These are phyloP conservation scores for Morpho helenor DNA, from an alignment of 2,888 invertebrate species.

Conservation along the genomic window DNA sequence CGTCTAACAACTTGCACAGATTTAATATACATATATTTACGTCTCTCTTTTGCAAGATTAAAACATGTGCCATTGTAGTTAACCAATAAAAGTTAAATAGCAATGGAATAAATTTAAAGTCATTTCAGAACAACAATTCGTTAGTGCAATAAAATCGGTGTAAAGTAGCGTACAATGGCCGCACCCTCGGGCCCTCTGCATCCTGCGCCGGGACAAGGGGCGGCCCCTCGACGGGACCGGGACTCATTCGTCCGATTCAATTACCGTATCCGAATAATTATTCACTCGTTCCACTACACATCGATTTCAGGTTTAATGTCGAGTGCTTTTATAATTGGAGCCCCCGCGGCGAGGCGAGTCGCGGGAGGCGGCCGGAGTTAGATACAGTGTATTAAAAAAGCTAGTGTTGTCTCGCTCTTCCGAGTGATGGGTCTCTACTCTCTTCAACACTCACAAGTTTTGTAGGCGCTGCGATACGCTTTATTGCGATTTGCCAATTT, in stretches of 20 bases:
- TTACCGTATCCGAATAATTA: conserved; percentile 30
- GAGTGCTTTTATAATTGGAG: conserved; percentile 23
- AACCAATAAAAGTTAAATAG: background rate
- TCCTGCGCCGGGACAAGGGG: conserved; percentile 25
- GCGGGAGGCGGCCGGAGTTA: too few relatives aligned
- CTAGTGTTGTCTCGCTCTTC: too few relatives aligned
- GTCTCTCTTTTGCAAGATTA: too few relatives aligned
- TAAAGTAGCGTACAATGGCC: conserved; percentile 12
- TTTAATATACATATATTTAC: too few relatives aligned
- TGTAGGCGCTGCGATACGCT: too few relatives aligned
- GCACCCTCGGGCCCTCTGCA: conserved; percentile 20
- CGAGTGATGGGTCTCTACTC: too few relatives aligned
- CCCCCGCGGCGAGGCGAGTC: background rate
- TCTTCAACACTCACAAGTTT: too few relatives aligned
- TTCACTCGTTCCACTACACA: conserved; percentile 26
- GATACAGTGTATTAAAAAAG: too few relatives aligned
- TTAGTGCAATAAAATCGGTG: background rate
- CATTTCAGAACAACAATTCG: background rate
- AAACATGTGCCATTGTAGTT: background rate
- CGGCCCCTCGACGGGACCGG: conserved; percentile 21
- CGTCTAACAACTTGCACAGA: too few relatives aligned
- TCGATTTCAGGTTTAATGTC: conserved; percentile 26
- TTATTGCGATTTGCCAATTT: too few relatives aligned
- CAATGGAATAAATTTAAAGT: background rate
- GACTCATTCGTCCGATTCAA: conserved; percentile 26